Base-by-base conservation (phyloP, 2,888 invertebrate genomes). In the Neoscelio sp. region DNA sequence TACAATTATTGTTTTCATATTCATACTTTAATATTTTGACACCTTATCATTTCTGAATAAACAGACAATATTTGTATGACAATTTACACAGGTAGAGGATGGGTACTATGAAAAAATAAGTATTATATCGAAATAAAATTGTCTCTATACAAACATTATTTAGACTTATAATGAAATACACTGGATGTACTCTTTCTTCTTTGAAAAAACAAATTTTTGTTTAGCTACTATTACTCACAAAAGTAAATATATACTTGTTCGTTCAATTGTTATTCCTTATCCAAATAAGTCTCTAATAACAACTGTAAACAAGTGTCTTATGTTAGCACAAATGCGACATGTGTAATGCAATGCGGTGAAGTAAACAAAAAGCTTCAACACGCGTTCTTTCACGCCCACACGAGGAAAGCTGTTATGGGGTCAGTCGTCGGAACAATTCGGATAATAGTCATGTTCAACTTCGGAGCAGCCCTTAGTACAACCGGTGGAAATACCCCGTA, bases 381-480 rank as follows among this genome's bases (percentile, higher is more conserved):
- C 83, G 80, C 85, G 84, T 80, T 77, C 80, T 82, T 74, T 76
- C 73, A 85, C 84, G 84, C 85, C 85, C 83, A 85, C 83, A 77
- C 80, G 78, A 81, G 81, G 82, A 83, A 85, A 82, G 84, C 85
- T 77, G 85, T 85, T 84, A 80, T 83, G 81, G 84, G 87, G 86
- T 87, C 85, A 87, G 83, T 85, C 85, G 78, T 81, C 78, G 77
- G 78, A 82, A 77, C 82, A 78, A 79, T 78, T 82, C 82, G 79
- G 79, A 81, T 80, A 81, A 84, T 83, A 82, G 80, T 65, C 54
- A 75, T 79, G 75, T 78, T 74, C 35, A 18, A 77, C 78, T 82
- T 81, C 82, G 82, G 82, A 84, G 85, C 85, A 86, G 85, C 87
- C 86, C 87, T 87, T 85, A 83, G 84, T 82, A 76, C 82, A 85